Evolutionary conservation across 2,113 vertebrate species (phyloP), one percentile per base, ranked within the genome.

Genomic region (Oreotragus oreotragus): DNA sequence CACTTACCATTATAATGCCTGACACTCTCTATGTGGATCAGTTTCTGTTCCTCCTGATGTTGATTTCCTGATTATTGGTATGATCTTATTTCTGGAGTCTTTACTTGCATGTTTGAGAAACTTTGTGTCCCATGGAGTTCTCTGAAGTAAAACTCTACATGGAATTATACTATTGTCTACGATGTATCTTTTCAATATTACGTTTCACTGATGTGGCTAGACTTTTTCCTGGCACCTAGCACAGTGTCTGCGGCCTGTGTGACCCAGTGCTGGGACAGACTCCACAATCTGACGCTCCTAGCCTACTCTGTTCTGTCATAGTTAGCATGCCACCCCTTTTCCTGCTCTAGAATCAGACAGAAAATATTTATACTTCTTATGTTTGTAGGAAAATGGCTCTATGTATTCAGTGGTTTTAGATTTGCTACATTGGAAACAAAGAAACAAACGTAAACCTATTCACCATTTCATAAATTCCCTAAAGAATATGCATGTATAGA

Each of bases 401-500:
- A 45, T 88, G 36, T 86, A 25, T 70, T 60, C 19, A 92, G 3
- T 39, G 2, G 23, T 91, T 94, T 85, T 84, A 6, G 7, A 83
- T 70, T 96, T 64, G 30, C 2, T 51, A 19, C 33, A 27, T 1
- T 28, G 85, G 81, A 94, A 97, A 95, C 12, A 70, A 79, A 73
- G 45, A 77, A 79, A 93, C n/a, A 94, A 88, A 70, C 12, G n/a
- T 23, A 90, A 84, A 58, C 7, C 51, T 76, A 11, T 89, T 90
- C 84, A 58, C 33, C 6, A 28, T 97, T 94, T 92, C 45, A 95
- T 70, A 97, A 94, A 64, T 76, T 94, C 19, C 49, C n/a, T 25
- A 30, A 49, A 55, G 7, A 84, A 73, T 85, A 79, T 53, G 45
- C 23, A 66, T 88, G 21, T 47, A 39, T 14, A 58, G 33, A 58